Conservation (phyloP, 2,888 invertebrate species). For the Nemoura dubitans region DNA sequence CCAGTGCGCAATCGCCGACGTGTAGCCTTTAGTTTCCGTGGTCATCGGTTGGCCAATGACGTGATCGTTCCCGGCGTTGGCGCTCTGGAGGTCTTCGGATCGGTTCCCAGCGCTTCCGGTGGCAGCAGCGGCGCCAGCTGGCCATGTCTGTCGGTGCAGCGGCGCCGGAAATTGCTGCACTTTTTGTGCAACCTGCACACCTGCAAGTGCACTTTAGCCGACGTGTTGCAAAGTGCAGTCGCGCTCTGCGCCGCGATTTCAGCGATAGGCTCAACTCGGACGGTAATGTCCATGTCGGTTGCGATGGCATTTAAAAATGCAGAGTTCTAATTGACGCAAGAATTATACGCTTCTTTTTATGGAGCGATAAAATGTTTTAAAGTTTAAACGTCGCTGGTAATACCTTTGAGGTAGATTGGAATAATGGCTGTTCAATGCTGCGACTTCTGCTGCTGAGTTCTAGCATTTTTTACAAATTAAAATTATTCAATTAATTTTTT, state of each 20-base stretch:
- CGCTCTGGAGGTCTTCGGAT: background rate
- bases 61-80: too few species aligned
- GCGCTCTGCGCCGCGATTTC: background rate
- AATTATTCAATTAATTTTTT: conserved; percentile 28
- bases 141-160: background rate
- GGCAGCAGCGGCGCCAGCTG: background rate
- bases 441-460: too few species aligned
- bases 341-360: background rate
- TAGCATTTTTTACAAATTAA: background rate
- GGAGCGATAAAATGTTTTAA: background rate
- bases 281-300: background rate
- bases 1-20: background rate
- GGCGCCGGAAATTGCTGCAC: background rate
- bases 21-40: too few species aligned
- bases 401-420: background rate
- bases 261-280: background rate
- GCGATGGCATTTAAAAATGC: background rate
- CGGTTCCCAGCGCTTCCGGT: background rate
- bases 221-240: background rate
- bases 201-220: conserved; percentile 3
- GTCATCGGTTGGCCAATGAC: too few species aligned
- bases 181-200: background rate
- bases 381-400: background rate
- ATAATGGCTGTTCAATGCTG: too few species aligned
- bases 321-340: background rate